phyloP scores from a whole-genome alignment of 2,888 invertebrate genomes.

The Embidobia sp. region DNA sequence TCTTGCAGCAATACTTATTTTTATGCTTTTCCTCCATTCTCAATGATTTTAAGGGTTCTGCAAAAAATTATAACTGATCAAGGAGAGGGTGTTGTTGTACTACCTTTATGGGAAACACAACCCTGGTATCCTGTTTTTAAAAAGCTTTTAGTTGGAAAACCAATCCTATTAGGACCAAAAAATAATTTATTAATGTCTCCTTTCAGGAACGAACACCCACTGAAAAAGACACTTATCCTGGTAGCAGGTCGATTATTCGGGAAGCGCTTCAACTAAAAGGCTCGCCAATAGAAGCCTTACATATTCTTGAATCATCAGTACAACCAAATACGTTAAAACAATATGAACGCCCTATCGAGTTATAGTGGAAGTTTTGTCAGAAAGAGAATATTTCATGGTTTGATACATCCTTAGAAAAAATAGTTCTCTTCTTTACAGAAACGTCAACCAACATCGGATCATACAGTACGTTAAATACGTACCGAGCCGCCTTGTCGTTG shows the following conservation, averaged over 20 bases:
- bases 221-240: constrained; percentile 21
- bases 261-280: constrained; percentile 18
- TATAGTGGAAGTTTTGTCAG: constrained; percentile 34
- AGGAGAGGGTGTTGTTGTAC: constrained; percentile 59
- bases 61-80: constrained; percentile 61
- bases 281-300: constrained; percentile 3
- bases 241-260: constrained; percentile 29
- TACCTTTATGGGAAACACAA: constrained; percentile 58
- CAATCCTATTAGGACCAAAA: constrained; percentile 56
- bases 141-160: constrained; percentile 9
- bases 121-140: constrained; percentile 62
- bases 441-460: neutral
- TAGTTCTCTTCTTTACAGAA: neutral
- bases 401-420: neutral
- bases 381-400: constrained; percentile 3
- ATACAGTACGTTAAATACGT: neutral
- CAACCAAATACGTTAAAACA: constrained; percentile 8
- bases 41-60: constrained; percentile 6
- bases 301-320: constrained; percentile 3
- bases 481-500: constrained; percentile 46
- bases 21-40: constrained; percentile 57
- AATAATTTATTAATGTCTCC: constrained; percentile 65
- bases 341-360: constrained; percentile 18
- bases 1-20: constrained; percentile 56
- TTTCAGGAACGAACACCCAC: constrained; percentile 58